These are phyloP conservation scores for Caradrina clavipalpis DNA, from an alignment of 2,888 invertebrate genomes.

Conservation along the genomic window DNA sequence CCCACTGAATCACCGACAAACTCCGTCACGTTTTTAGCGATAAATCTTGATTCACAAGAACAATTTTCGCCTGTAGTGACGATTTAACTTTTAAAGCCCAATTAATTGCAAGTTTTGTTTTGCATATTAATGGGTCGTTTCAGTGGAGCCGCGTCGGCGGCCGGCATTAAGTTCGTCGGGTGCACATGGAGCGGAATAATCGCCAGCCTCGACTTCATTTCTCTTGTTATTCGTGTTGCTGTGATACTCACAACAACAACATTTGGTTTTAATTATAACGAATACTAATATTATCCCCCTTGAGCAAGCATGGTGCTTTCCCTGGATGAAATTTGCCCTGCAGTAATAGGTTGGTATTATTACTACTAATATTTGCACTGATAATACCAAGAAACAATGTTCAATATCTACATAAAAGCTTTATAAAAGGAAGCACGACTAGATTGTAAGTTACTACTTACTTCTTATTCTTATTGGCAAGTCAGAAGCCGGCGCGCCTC, in stretches of 20 bases:
- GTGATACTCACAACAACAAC: constrained; percentile 36
- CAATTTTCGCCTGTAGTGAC: constrained; percentile 71
- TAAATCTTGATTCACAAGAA: constrained; percentile 74
- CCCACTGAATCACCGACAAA: constrained; percentile 52
- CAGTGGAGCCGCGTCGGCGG: constrained; percentile 67
- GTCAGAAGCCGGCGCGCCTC: constrained; percentile 68
- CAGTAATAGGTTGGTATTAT: too few relatives aligned
- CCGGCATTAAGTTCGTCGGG: constrained; percentile 74
- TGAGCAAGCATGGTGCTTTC: too few relatives aligned
- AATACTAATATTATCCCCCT: neutral
- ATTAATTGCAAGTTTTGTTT: constrained; percentile 83
- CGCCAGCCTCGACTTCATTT: constrained; percentile 76
- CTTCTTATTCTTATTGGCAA: constrained; percentile 81
- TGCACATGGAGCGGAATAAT: constrained; percentile 78
- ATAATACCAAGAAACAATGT: constrained; percentile 2
- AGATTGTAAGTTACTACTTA: constrained; percentile 67
- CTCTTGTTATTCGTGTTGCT: constrained; percentile 54
- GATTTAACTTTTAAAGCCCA: constrained; percentile 79
- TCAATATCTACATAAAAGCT: constrained; percentile 6
- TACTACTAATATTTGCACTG: neutral
- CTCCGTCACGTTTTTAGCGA: constrained; percentile 69
- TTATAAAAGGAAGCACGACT: constrained; percentile 24
- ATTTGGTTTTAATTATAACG: constrained; percentile 12
- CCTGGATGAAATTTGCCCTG: too few relatives aligned
- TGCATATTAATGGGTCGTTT: constrained; percentile 80